Evolutionary conservation across 1,140 invertebrate species (phyloP), one percentile per base, ranked within the genome.

Genomic region (Listronotus bonariensis): DNA sequence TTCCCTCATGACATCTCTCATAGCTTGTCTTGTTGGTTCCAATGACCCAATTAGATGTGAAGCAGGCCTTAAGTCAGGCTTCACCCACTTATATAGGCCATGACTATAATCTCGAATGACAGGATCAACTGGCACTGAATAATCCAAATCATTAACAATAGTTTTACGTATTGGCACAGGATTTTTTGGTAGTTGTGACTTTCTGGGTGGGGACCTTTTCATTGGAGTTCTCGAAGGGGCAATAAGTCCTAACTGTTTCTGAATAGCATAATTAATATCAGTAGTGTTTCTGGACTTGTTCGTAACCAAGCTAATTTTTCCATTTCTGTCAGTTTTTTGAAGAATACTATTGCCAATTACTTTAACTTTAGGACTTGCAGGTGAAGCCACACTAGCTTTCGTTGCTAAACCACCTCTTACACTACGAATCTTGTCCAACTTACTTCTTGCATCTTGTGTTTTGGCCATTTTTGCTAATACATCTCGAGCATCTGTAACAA

Each of bases 401-500:
- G 34, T 63, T 32, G 26, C 61, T 59, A 58, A 68, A 31, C 12
- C 53, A 40, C 66, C 53, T 14, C 31, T 49, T 4, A 36, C 1
- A 36, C 74, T 78, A 20, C 82, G 72, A 17, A 85, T 69, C 73
- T 83, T 83, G 40, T 84, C 76, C 9, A 89, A 71, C 68, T 86
- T 83, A 26, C 83, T 79, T 42, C 88, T 79, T 0, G 87, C 87
- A 77, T 90, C 88, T 60, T 80, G 79, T 17, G 78, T 84, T 66
- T 86, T 85, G 2, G 86, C 86, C 55, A 86, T 84, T 77, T 87
- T 82, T 8, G 83, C 83, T n/a, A 90, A 78, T 62, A 88, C 85
- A 52, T 89, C 88, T 49, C 88, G 78, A 4, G 88, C 89, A 80
- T 90, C 89, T 0, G 79, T 81, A 3, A 90, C 80, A 45, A 84